These are phyloP conservation scores for Columbina picui DNA, from an alignment of 2,113 vertebrate species.

Conservation along the genomic window DNA sequence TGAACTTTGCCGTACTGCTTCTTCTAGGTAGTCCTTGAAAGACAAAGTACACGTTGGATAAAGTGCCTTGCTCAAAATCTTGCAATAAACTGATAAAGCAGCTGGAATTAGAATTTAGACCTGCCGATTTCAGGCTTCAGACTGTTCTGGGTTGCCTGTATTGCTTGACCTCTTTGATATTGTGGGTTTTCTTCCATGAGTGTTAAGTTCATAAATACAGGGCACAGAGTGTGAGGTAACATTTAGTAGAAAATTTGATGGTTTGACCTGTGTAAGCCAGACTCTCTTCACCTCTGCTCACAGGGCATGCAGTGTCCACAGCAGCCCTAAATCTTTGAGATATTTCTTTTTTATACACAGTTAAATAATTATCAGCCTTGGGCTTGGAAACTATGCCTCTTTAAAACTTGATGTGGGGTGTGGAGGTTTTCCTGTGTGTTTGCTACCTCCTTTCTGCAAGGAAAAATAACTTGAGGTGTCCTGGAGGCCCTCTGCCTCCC, in stretches of 20 bases:
- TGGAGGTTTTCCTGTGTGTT: not conserved
- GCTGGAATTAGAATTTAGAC: not conserved
- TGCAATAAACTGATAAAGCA: not conserved
- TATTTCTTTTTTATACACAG: not conserved
- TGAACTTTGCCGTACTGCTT: not conserved
- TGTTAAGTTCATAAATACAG: not conserved
- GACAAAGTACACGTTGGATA: not conserved
- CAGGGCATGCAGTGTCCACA: not conserved
- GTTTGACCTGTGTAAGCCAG: not conserved
- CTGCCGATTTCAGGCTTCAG: not conserved
- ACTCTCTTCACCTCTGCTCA: not conserved
- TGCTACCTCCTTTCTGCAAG: not conserved
- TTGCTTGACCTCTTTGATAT: not conserved
- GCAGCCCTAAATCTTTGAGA: not conserved
- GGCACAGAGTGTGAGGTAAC: not conserved
- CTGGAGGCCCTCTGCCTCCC: not conserved
- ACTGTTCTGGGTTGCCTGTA: not conserved
- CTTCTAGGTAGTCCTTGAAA: not conserved
- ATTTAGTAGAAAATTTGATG: not conserved
- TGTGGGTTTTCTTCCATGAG: not conserved
- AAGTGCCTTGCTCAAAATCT: not conserved
- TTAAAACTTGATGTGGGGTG: not conserved
- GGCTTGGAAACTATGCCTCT: not conserved
- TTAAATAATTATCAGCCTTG: not conserved
- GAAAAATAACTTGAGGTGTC: not conserved